Base-by-base conservation (phyloP, 1,140 invertebrate genomes). In the Brachionus paranguensis region DNA sequence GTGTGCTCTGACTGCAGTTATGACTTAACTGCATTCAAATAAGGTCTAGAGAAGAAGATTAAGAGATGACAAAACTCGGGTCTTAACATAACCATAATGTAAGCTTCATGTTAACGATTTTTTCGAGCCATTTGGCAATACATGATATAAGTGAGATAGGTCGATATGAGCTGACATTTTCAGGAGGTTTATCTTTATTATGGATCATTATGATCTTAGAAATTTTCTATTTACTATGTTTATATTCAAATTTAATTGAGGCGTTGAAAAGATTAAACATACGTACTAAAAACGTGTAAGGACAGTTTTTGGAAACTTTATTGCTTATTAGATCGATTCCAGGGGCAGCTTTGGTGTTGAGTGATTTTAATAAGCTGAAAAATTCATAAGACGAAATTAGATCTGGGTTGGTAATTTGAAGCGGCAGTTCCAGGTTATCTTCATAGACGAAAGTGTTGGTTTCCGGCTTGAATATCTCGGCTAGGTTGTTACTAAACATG, bases 91-190 rank as follows among this genome's bases (percentile, higher is more conserved):
- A 0, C 6, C 43, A 33, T n/a, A 11, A 47, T 11, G 81, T 37
- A 0, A 85, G 47, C 8, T 74, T 43, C 10, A 65, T 24, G 2
- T 84, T 81, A 1, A 85, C 17, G 41, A 86, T 78, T 45, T 47
- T 55, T 50, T 86, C 85, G n/a, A 86, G 11, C 6, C 84, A 1
- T 85, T 84, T 10, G 24, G 84, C 12, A 0, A 85, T 14, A 70
- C 79, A 81, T 2, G 74, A 70, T 1, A 74, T 60, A 1, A 86
- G 85, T 24, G 29, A 45, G 12, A 86, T 85, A 1, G 85, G 85
- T 20, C 85, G 8, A 37, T 86, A 86, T 5, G 24, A 83, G 0
- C 0, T 11, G 0, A 55, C 65, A 11, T 85, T 17, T 0, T 55
- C 5, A 1, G 74, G 37, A 12, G 70, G 27, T 84, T 86, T 86